phyloP scores from a whole-genome alignment of 2,888 invertebrate species.

The Parapristionchus giblindavisi region DNA sequence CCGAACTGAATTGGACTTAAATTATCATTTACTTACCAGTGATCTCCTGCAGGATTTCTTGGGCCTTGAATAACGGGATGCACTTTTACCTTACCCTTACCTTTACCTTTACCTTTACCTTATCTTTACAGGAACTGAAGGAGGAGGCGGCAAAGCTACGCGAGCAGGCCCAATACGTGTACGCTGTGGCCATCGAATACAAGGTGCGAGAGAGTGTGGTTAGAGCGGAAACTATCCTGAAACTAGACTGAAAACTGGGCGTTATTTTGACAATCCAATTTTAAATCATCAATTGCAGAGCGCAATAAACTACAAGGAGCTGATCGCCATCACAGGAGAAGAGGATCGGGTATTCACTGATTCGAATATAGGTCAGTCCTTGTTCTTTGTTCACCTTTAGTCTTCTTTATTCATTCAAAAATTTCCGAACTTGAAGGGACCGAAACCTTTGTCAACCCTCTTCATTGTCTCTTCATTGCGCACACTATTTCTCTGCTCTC shows the following conservation, averaged over 20 bases:
- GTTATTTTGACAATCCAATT: not conserved
- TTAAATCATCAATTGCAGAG: slow-evolving; percentile 40
- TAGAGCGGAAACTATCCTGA: not conserved
- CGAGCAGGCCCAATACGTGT: slow-evolving; percentile 53
- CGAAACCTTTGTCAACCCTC: no score
- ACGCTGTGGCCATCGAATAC: slow-evolving; percentile 60
- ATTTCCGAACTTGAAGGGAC: no score
- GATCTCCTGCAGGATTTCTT: no score
- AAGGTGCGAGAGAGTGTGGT: slow-evolving; percentile 37
- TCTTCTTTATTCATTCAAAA: no score
- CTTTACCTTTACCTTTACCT: no score
- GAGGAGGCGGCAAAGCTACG: slow-evolving; percentile 50
- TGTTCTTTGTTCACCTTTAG: no score
- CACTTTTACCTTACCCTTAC: no score
- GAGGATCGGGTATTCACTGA: slow-evolving; percentile 56
- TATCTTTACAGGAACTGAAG: slow-evolving; percentile 26
- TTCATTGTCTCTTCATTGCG: no score
- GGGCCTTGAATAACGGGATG: no score
- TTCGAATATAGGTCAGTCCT: slow-evolving; percentile 45
- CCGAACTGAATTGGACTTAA: no score
- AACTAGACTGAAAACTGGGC: slow-evolving; percentile 18
- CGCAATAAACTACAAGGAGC: slow-evolving; percentile 52
- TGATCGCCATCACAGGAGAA: slow-evolving; percentile 51
- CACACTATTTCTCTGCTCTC: no score
- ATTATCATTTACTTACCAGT: no score